Evolutionary conservation across 2,113 vertebrate genomes (phyloP).

Genomic region (Bos javanicus): DNA sequence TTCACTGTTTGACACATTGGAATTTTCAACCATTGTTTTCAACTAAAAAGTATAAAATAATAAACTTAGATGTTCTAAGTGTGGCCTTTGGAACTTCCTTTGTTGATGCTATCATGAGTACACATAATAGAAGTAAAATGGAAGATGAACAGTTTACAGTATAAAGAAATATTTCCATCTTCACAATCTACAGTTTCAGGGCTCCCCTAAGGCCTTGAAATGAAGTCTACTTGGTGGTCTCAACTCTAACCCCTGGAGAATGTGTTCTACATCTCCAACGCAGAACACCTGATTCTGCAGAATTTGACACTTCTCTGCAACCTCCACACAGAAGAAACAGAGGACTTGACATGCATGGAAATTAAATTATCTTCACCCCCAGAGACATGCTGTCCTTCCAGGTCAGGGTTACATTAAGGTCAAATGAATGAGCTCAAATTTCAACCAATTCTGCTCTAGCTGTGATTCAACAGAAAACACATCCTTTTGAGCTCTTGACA

Average conservation of each 20-base stretch:
- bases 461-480: slow-evolving; percentile 58
- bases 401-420: slow-evolving; percentile 71
- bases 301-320: slow-evolving; percentile 77
- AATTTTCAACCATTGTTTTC: slow-evolving; percentile 65
- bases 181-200: slow-evolving; percentile 52
- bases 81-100: slow-evolving; percentile 50
- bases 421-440: slow-evolving; percentile 71
- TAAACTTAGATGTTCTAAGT: slow-evolving; percentile 47
- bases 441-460: slow-evolving; percentile 56
- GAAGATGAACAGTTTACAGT: slow-evolving; percentile 53
- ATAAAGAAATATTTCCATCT: slow-evolving; percentile 58
- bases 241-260: slow-evolving; percentile 56
- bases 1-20: slow-evolving; percentile 30
- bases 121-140: slow-evolving; percentile 64
- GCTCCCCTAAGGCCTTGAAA: slow-evolving; percentile 64
- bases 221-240: slow-evolving; percentile 78
- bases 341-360: slow-evolving; percentile 78
- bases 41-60: slow-evolving; percentile 32
- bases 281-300: slow-evolving; percentile 77
- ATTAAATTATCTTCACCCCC: slow-evolving; percentile 77
- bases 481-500: not conserved
- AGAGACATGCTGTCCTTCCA: slow-evolving; percentile 70
- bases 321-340: slow-evolving; percentile 68
- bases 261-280: slow-evolving; percentile 54
- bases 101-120: slow-evolving; percentile 46